A percentile compares a stretch with the other conserved stretches of the same genome.
These are phyloP conservation scores for Nymphalis polychloros DNA, from an alignment of 2,888 invertebrate genomes.

Conservation along the genomic window DNA sequence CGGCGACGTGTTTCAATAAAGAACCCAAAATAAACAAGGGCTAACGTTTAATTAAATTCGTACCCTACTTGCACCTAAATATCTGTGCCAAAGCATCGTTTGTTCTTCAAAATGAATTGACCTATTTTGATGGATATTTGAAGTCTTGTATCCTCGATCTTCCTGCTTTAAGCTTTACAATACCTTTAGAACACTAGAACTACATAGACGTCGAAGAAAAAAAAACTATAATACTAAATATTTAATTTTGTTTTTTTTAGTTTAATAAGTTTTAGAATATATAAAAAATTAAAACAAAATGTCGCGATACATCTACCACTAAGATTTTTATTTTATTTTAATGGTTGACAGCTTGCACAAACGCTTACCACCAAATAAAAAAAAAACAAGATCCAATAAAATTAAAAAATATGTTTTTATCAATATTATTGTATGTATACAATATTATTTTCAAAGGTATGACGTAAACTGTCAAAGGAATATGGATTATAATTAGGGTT, in stretches of 20 bases:
- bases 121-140: neutral
- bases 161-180: neutral
- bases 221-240: no score
- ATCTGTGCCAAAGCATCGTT: neutral
- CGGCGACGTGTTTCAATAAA: neutral
- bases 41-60: slow-evolving; percentile 3
- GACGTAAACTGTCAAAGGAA: neutral
- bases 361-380: no score
- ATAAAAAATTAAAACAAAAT: no score
- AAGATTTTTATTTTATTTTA: no score
- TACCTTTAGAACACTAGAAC: neutral
- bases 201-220: neutral
- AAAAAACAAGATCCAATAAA: no score
- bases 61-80: neutral
- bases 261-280: no score
- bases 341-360: no score
- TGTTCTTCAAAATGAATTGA: neutral
- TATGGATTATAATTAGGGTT: neutral
- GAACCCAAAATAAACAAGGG: neutral
- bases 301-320: no score
- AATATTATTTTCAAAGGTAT: neutral
- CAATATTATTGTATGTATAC: no score
- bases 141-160: neutral
- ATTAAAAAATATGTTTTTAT: no score
- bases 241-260: no score